These are phyloP conservation scores for Agelastica alni DNA, from an alignment of 2,888 invertebrate genomes.

Conservation along the genomic window DNA sequence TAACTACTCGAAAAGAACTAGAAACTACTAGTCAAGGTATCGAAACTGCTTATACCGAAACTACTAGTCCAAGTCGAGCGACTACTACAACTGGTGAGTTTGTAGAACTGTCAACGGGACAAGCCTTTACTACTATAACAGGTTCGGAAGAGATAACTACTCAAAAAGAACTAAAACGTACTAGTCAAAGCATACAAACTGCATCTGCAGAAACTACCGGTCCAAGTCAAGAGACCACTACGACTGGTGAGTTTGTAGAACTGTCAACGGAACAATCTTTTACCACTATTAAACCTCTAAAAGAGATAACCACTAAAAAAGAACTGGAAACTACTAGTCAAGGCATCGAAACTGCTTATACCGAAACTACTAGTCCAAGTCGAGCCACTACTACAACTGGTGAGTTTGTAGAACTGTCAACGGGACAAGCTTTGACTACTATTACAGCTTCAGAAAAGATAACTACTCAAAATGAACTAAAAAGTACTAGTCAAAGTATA, in stretches of 20 bases:
- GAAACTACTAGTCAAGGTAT: background rate
- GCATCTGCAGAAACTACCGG: background rate
- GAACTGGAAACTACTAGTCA: background rate
- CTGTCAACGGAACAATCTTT: no score
- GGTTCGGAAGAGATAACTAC: no score
- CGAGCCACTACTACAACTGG: background rate
- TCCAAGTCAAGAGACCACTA: background rate
- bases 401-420: background rate
- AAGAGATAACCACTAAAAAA: background rate
- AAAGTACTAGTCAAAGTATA: no score
- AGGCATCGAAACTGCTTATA: background rate
- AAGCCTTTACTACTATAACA: no score
- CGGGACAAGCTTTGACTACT: background rate
- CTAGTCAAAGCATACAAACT: no score
- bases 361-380: background rate
- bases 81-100: background rate
- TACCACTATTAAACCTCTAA: no score
- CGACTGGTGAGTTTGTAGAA: background rate
- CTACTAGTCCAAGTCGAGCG: no score
- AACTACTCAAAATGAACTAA: no score
- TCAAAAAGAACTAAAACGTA: no score
- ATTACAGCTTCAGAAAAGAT: background rate
- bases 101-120: no score
- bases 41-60: no score
- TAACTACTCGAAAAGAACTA: background rate